Base-by-base conservation (phyloP, 2,113 vertebrate genomes). In the Passerina amoena region DNA sequence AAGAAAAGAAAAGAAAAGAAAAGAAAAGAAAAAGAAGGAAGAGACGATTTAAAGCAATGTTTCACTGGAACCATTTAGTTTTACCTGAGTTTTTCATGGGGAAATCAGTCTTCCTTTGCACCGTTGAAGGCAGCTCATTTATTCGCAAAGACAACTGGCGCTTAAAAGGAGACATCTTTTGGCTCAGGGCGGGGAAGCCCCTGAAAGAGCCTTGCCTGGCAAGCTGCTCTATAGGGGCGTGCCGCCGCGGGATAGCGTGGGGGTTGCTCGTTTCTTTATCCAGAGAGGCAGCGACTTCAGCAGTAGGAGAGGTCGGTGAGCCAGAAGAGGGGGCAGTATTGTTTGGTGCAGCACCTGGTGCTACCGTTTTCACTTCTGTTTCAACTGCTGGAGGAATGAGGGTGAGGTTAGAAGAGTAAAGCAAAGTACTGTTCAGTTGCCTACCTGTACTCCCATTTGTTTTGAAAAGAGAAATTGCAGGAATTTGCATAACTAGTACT, bases 131-230 rank as follows among this genome's bases (percentile, higher is more conserved):
- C 94, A 99, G 97, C 93, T 99, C 99, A 51, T 99, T 99, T 97
- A 99, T 99, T 95, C 99, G 98, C 91, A 99, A 98, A 6, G 99
- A 99, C 66, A 99, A 96, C 79, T 99, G 99, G 24, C 99, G 98
- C 91, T 99, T 99, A 97, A 99, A 99, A 88, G 99, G 99, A 66
- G 99, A 99, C 45, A 99, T 99, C 98, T 99, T 99, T 97, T 99
- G 99, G 96, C 99, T 99, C 57, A 99, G 99, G 54, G 97, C 99
- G 2, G 99, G 99, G 97, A 99, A 99, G 88, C 99, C 99, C 68
- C 98, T 98, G 98, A 99, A 99, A 59, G 99, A 99, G 48, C 99
- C 99, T 98, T 99, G 99, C 45, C 99, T 98, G 91, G 99, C 99
- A 53, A 99, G 98, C 10, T 99, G 99, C 65, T 99, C 99, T 54